phyloP scores from a whole-genome alignment of 2,888 invertebrate genomes.

The Lasioglossum figueresi region DNA sequence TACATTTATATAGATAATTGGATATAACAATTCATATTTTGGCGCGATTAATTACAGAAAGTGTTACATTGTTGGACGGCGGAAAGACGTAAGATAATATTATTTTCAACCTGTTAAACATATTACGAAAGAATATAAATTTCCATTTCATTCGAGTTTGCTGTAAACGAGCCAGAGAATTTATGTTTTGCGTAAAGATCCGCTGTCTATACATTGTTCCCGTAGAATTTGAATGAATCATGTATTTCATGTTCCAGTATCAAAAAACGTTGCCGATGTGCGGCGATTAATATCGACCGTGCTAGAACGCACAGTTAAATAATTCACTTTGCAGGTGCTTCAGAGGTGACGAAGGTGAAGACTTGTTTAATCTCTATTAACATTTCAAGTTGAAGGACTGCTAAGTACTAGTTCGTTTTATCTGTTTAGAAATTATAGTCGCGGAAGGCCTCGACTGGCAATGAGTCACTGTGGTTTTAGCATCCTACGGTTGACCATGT shows the following conservation, averaged over 20 bases:
- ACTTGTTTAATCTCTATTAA: slow-evolving; percentile 12
- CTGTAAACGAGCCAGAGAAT: too few relatives aligned
- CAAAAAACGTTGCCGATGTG: not conserved
- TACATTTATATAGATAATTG: too few relatives aligned
- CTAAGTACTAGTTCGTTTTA: not conserved
- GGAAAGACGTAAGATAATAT: too few relatives aligned
- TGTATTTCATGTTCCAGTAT: not conserved
- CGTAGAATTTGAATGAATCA: not conserved
- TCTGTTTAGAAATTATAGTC: not conserved
- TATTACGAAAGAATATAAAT: too few relatives aligned
- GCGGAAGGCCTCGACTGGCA: not conserved
- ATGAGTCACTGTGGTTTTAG: not conserved
- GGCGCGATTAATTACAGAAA: too few relatives aligned
- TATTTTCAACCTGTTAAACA: too few relatives aligned
- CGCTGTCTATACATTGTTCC: not conserved
- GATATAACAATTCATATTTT: too few relatives aligned
- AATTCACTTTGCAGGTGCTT: slow-evolving; percentile 6
- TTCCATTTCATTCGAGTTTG: too few relatives aligned
- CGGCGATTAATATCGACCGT: not conserved
- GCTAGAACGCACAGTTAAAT: not conserved
- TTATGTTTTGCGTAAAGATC: too few relatives aligned
- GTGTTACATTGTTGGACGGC: too few relatives aligned
- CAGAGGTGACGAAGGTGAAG: not conserved
- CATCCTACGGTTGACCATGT: not conserved
- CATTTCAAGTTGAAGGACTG: slow-evolving; percentile 16